These are phyloP conservation scores for Papilio polyxenes DNA, from an alignment of 1,140 invertebrate species.

Conservation along the genomic window DNA sequence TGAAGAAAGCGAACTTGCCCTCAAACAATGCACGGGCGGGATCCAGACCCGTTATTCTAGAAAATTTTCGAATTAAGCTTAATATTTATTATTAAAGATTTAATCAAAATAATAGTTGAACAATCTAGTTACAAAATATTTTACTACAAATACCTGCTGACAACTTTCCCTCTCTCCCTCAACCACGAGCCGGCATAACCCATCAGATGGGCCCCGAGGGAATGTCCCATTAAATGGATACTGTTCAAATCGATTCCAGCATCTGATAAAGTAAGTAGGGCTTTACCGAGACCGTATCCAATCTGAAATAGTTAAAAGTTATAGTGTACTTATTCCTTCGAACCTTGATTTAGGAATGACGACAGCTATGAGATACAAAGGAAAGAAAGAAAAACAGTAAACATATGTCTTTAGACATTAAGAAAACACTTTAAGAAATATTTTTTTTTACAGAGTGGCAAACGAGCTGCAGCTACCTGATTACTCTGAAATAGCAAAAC, in stretches of 20 bases:
- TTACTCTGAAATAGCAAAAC: too few relatives aligned
- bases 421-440: too few relatives aligned
- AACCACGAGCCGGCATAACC: conserved; percentile 80
- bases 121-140: conserved; percentile 17
- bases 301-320: conserved; percentile 50
- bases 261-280: conserved; percentile 50
- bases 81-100: too few relatives aligned
- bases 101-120: too few relatives aligned
- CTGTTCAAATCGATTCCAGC: conserved; percentile 81
- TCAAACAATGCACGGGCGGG: conserved; percentile 75
- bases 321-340: background rate
- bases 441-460: too few relatives aligned
- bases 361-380: too few relatives aligned
- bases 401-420: too few relatives aligned
- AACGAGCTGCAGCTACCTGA: too few relatives aligned
- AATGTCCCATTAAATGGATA: conserved; percentile 87
- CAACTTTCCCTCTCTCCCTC: conserved; percentile 53
- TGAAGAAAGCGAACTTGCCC: conserved; percentile 53
- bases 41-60: conserved; percentile 79
- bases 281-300: conserved; percentile 60
- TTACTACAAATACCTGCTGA: conserved; percentile 55
- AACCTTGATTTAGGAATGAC: background rate
- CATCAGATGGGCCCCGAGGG: conserved; percentile 87
- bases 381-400: too few relatives aligned
- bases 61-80: conserved; percentile 31